A percentile compares a stretch with the other conserved stretches of the same genome.
phyloP scores from a whole-genome alignment of 2,888 invertebrate species.

The Eumerus sabulonum region DNA sequence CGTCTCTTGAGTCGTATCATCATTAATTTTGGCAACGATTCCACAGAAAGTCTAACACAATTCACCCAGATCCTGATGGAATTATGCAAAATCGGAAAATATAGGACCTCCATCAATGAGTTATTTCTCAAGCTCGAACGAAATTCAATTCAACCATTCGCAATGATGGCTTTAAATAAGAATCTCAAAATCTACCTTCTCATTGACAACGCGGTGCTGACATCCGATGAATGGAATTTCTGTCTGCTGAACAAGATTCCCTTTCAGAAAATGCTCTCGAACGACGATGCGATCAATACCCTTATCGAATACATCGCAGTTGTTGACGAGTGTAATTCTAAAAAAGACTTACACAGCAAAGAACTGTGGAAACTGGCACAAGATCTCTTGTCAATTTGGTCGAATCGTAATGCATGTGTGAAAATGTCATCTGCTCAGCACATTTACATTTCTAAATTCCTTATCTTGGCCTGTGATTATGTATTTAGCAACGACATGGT shows the following conservation, averaged over 20 bases:
- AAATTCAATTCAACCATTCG: slow-evolving; percentile 82
- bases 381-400: slow-evolving; percentile 84
- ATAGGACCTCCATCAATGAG: slow-evolving; percentile 79
- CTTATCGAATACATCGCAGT: slow-evolving; percentile 82
- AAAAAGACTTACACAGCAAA: slow-evolving; percentile 65
- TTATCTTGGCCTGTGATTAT: slow-evolving; percentile 82
- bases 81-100: slow-evolving; percentile 75
- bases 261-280: slow-evolving; percentile 80
- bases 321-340: slow-evolving; percentile 70
- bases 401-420: slow-evolving; percentile 82
- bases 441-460: slow-evolving; percentile 84
- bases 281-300: slow-evolving; percentile 81
- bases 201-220: slow-evolving; percentile 79
- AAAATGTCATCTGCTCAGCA: slow-evolving; percentile 85
- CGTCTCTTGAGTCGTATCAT: slow-evolving; percentile 83
- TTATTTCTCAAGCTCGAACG: slow-evolving; percentile 81
- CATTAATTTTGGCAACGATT: slow-evolving; percentile 80
- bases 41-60: slow-evolving; percentile 79
- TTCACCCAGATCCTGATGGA: slow-evolving; percentile 81
- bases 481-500: slow-evolving; percentile 71
- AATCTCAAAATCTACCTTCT: slow-evolving; percentile 78
- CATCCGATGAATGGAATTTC: slow-evolving; percentile 83
- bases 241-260: slow-evolving; percentile 83
- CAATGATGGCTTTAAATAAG: slow-evolving; percentile 81
- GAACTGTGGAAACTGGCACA: slow-evolving; percentile 70